phyloP scores from a whole-genome alignment of 2,888 invertebrate species.

The Cryptocheilus praepositus region DNA sequence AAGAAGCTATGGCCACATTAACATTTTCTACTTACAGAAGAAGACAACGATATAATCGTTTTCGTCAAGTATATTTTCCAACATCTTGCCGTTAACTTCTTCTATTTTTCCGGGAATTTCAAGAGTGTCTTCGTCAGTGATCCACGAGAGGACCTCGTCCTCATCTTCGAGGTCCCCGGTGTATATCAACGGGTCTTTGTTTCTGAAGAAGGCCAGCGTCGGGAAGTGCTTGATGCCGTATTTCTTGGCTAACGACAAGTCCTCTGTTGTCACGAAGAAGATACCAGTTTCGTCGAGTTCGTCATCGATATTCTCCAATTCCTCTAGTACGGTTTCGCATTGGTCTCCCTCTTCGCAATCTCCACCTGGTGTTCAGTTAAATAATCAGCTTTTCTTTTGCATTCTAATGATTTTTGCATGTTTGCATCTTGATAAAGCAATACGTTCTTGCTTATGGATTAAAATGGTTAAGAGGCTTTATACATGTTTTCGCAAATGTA shows the following conservation, averaged over 20 bases:
- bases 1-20: neutral
- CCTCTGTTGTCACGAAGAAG: constrained; percentile 95
- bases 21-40: constrained; percentile 84
- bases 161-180: constrained; percentile 92
- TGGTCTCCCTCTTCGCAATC: constrained; percentile 91
- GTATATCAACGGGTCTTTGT: constrained; percentile 91
- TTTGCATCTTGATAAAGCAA: too few species aligned
- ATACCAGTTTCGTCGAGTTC: constrained; percentile 95
- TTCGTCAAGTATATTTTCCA: constrained; percentile 91
- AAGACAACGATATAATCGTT: constrained; percentile 94
- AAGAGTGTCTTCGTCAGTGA: constrained; percentile 92
- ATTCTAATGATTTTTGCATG: neutral
- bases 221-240: constrained; percentile 90
- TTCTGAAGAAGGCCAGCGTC: constrained; percentile 91
- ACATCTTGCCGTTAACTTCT: constrained; percentile 92
- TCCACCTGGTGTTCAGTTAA: constrained; percentile 76
- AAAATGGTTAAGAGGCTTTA: too few species aligned
- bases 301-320: constrained; percentile 94
- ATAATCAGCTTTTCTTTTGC: neutral
- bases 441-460: too few species aligned
- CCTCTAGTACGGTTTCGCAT: constrained; percentile 89
- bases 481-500: too few species aligned
- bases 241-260: constrained; percentile 86
- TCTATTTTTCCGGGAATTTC: constrained; percentile 95
- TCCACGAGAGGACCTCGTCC: constrained; percentile 93